Percentiles rank a stretch among this genome's conserved stretches.
Evolutionary conservation across 2,113 vertebrate genomes (phyloP).

Genomic region (Vimba vimba): DNA sequence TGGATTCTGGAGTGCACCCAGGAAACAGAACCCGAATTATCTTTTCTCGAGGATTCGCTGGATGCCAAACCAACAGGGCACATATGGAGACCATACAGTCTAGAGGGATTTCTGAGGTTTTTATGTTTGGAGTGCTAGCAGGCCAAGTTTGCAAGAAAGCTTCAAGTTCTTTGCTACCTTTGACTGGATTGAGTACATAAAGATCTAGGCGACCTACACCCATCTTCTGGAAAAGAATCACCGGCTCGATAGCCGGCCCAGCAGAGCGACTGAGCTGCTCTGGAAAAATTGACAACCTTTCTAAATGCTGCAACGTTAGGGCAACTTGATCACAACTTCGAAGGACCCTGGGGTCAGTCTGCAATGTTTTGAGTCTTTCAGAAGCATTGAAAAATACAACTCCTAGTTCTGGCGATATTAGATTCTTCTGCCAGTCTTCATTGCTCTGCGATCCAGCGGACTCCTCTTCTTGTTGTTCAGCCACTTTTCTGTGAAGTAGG

Average conservation of each 20-base stretch:
- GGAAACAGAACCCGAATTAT: slow-evolving; percentile 91
- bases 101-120: slow-evolving; percentile 70
- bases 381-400: slow-evolving; percentile 90
- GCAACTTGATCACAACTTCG: slow-evolving; percentile 81
- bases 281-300: slow-evolving; percentile 78
- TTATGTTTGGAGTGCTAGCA: slow-evolving; percentile 51
- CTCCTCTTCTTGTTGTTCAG: slow-evolving; percentile 82
- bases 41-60: slow-evolving; percentile 81
- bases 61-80: slow-evolving; percentile 92
- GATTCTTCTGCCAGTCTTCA: slow-evolving; percentile 82
- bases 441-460: slow-evolving; percentile 65
- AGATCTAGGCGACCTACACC: slow-evolving; percentile 92
- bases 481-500: slow-evolving; percentile 86
- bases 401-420: slow-evolving; percentile 89
- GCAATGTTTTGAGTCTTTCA: slow-evolving; percentile 69
- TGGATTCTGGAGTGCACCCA: slow-evolving; percentile 85
- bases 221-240: slow-evolving; percentile 93
- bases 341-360: slow-evolving; percentile 67
- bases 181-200: slow-evolving; percentile 86
- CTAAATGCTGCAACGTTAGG: slow-evolving; percentile 77
- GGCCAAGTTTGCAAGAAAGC: slow-evolving; percentile 80
- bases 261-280: slow-evolving; percentile 72
- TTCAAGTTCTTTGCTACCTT: slow-evolving; percentile 78
- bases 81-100: slow-evolving; percentile 83
- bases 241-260: slow-evolving; percentile 74